Base-by-base conservation (phyloP, 2,113 vertebrate species). In the Oplegnathus fasciatus region DNA sequence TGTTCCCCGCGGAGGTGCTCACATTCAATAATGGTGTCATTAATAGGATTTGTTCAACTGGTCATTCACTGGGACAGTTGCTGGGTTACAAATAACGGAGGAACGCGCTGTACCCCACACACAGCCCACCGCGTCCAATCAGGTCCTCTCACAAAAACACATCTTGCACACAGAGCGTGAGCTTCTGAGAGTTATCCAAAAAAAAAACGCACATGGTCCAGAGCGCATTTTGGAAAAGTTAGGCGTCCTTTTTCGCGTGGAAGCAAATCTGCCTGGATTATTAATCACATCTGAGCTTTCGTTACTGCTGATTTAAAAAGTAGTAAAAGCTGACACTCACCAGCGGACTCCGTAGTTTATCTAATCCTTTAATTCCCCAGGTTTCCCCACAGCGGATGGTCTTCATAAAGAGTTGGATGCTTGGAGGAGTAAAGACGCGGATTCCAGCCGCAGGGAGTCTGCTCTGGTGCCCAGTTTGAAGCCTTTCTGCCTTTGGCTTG, bases 31-130 rank as follows among this genome's bases (percentile, higher is more conserved):
- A 86, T 42, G 78, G 86, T 89, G 92, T 88, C 88, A 89, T 86
- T 94, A 93, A 93, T 79, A 69, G 86, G 92, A 92, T 83, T 96
- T 85, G 95, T 87, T 60, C 92, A 87, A 89, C 74, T 89, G 60
- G 80, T 88, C 94, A 73, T 94, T 94, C 92, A 92, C 88, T 34
- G 92, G 91, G 87, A 89, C 84, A 88, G 95, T 95, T 95, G 94
- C 96, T 66, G 94, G 94, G 96, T 94, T 94, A 96, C 96, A 83
- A 67, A 91, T 78, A 73, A 85, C 40, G 30, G 70, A 93, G 91
- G 94, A 93, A 96, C 92, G 92, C 92, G 72, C 68, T n/a, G 3
- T 75, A 81, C 62, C 80, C 69, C 84, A 32, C 83, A 70, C 86
- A 80, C 61, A 52, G 8, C 30, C 52, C 77, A 83, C 89, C 80